Conservation (phyloP, 2,888 invertebrate species). For the Plagodis dolabraria region DNA sequence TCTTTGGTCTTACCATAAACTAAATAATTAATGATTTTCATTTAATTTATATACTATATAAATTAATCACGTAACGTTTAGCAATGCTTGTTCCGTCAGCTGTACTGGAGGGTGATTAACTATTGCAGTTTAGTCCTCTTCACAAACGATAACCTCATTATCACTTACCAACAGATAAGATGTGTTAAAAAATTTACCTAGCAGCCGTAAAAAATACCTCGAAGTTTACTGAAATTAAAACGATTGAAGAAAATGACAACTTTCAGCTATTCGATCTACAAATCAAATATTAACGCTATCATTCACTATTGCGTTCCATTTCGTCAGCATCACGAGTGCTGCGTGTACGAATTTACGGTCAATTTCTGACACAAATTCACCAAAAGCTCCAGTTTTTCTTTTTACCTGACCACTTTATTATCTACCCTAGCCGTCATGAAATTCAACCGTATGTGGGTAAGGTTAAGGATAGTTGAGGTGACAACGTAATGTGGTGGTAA, state of each 20-base stretch:
- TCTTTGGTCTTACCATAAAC: too few relatives aligned
- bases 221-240: too few relatives aligned
- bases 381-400: conserved; percentile 43
- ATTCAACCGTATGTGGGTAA: conserved; percentile 12
- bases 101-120: too few relatives aligned
- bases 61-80: too few relatives aligned
- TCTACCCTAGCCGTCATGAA: neutral
- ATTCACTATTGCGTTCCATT: conserved; percentile 30
- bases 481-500: conserved; percentile 32
- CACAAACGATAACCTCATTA: too few relatives aligned
- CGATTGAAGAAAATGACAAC: neutral
- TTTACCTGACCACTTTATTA: conserved; percentile 30
- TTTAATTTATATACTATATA: too few relatives aligned
- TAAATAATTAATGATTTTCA: too few relatives aligned
- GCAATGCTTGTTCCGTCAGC: too few relatives aligned
- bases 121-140: too few relatives aligned
- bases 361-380: conserved; percentile 45
- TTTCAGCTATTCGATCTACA: conserved; percentile 13
- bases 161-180: too few relatives aligned
- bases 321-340: conserved; percentile 37
- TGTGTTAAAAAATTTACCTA: too few relatives aligned
- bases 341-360: conserved; percentile 37
- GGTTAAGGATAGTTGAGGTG: conserved; percentile 14
- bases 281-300: conserved; percentile 28
- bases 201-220: too few relatives aligned